A percentile compares a stretch with the other conserved stretches of the same genome.
phyloP scores from a whole-genome alignment of 1,140 invertebrate species.

The Drosophila baimaii region DNA sequence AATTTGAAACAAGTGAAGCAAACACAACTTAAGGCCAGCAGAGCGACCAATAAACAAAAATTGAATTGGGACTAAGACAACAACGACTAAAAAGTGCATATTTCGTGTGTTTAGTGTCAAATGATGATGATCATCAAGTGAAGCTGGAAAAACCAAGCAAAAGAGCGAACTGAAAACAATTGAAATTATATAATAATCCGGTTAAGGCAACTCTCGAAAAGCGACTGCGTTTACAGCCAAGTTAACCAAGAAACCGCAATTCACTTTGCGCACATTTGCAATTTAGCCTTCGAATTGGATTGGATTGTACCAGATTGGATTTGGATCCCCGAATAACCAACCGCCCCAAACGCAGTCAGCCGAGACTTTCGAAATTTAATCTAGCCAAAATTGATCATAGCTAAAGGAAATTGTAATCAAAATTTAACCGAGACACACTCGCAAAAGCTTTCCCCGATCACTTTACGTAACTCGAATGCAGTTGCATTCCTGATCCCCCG shows the following conservation, averaged over 20 bases:
- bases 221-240: conserved; percentile 58
- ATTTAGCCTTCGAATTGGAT: conserved; percentile 40
- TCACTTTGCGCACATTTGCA: conserved; percentile 28
- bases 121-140: conserved; percentile 64
- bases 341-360: conserved; percentile 52
- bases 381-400: conserved; percentile 45
- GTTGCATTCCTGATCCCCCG: conserved; percentile 12
- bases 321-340: conserved; percentile 25
- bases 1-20: conserved; percentile 78
- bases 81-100: conserved; percentile 45
- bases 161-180: conserved; percentile 43
- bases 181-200: conserved; percentile 57
- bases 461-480: conserved; percentile 47
- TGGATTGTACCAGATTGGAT: conserved; percentile 55
- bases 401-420: conserved; percentile 66
- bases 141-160: conserved; percentile 20
- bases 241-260: conserved; percentile 30
- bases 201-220: conserved; percentile 31
- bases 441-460: conserved; percentile 1
- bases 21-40: conserved; percentile 72
- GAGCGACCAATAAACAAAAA: conserved; percentile 17
- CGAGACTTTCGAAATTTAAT: conserved; percentile 28
- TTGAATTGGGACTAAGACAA: conserved; percentile 8
- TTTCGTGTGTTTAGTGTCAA: conserved; percentile 49
- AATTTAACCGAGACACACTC: conserved; percentile 46